Percentiles rank a stretch among this genome's conserved stretches.
These are phyloP conservation scores for Bubalus kerabau DNA, from an alignment of 2,113 vertebrate genomes.

Conservation along the genomic window DNA sequence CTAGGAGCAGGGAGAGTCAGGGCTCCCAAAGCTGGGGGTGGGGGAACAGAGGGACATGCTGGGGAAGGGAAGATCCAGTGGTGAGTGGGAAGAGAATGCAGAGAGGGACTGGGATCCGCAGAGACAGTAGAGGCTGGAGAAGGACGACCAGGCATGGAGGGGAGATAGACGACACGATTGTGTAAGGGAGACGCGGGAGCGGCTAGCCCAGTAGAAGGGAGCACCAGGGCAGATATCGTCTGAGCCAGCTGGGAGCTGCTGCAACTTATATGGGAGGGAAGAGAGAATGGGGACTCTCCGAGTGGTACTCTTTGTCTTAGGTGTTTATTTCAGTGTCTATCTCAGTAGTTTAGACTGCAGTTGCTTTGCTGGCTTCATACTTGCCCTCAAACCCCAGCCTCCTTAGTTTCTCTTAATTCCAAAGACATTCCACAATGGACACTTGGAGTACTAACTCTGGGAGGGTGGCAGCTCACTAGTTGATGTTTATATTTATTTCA, in stretches of 20 bases:
- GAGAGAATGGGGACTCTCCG: not conserved
- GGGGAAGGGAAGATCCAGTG: not conserved
- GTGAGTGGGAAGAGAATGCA: not conserved
- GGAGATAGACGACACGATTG: not conserved
- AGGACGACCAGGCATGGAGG: not conserved
- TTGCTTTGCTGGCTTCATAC: not conserved
- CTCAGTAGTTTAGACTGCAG: not conserved
- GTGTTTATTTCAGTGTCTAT: not conserved
- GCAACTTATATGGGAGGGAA: not conserved
- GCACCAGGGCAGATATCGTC: not conserved
- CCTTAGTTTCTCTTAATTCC: not conserved
- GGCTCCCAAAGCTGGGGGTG: not conserved
- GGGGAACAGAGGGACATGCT: not conserved
- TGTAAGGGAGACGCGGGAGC: accelerated
- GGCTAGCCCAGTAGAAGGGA: not conserved
- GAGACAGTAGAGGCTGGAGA: not conserved
- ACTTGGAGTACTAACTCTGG: not conserved
- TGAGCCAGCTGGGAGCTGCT: not conserved
- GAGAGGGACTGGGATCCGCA: not conserved
- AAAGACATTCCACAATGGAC: not conserved
- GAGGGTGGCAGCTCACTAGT: not conserved
- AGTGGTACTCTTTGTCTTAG: not conserved
- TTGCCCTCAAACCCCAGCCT: not conserved
- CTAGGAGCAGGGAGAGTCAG: not conserved
- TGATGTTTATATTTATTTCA: not conserved